Evolutionary conservation across 2,888 invertebrate species (phyloP), one percentile per base, ranked within the genome.

Genomic region (Salpingus planirostris): DNA sequence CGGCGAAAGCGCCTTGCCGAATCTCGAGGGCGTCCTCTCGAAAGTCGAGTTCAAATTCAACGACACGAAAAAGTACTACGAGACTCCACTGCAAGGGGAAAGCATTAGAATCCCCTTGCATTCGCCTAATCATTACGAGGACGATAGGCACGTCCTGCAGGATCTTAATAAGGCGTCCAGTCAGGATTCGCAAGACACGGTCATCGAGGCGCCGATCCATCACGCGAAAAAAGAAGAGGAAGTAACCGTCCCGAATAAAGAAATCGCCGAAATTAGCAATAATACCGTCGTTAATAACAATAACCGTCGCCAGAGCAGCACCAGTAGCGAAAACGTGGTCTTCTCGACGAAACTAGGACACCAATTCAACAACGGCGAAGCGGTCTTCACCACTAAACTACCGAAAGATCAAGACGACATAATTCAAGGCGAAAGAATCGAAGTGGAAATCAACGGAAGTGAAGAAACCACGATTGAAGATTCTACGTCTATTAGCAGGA

Each of bases 61-160:
- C 42, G 81, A 82, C n/a, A 81, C 81, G 2, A 79, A 79, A 1
- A 78, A 79, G 40, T 80, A 79, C 51, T 66, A 69, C 27, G 68
- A 71, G 8, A 5, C 5, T 5, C n/a, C n/a, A n/a, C 64, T 71
- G 21, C 74, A 78, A 47, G 78, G 77, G 1, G 67, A 68, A 27
- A 70, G 74, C 31, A 78, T 84, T 31, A 74, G 80, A 42, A 83
- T 84, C 48, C 83, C 83, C 1, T n/a, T n/a, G n/a, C n/a, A n/a
- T n/a, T n/a, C n/a, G n/a, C n/a, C n/a, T n/a, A n/a, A n/a, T n/a
- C 18, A 18, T 18, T 18, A 6, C 18, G 18, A 18, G 8, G 18
- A 18, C 18, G 18, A 18, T 8, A 5, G 5, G 18, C 5, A 6
- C 5, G 18, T 8, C 5, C 23, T 59, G 25, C 55, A 59, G 35